Evolutionary conservation across 2,113 vertebrate genomes (phyloP).

Genomic region (Embiotoca jacksoni): DNA sequence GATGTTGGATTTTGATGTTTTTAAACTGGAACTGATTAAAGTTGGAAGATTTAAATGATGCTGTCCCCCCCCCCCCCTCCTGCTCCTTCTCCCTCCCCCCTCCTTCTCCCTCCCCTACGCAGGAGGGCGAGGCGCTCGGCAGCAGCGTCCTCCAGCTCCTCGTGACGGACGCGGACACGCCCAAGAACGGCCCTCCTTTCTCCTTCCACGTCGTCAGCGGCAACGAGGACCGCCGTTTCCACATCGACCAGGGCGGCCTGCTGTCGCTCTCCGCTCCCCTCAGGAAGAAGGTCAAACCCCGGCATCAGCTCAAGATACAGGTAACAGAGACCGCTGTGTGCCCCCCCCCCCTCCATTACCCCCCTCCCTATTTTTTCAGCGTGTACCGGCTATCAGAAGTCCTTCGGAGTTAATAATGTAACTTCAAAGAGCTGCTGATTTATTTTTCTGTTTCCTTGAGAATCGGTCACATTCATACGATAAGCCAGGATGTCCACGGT

Average conservation of each 20-base stretch:
- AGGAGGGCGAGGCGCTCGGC: constrained; percentile 91
- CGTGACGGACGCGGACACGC: constrained; percentile 92
- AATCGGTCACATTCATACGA: no score
- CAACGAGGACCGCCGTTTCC: constrained; percentile 89
- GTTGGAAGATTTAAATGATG: neutral
- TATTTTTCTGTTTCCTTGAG: no score
- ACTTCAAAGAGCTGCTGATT: no score
- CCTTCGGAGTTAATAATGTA: no score
- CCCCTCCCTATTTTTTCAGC: no score
- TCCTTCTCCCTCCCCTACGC: constrained; percentile 21
- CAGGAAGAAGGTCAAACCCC: constrained; percentile 83
- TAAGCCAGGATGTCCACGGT: no score
- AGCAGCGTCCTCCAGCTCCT: constrained; percentile 90
- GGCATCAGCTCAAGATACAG: constrained; percentile 93
- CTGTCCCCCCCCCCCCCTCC: constrained; percentile 1
- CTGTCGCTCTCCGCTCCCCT: constrained; percentile 88
- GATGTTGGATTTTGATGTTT: neutral
- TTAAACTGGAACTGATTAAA: neutral
- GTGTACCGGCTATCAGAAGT: no score
- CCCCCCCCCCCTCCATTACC: no score
- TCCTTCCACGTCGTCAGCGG: constrained; percentile 91
- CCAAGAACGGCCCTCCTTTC: constrained; percentile 92
- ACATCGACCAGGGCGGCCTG: constrained; percentile 90
- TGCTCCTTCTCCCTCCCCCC: no score
- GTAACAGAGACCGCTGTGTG: constrained; percentile 66